Conservation (phyloP, 1,140 invertebrate species). For the Drosophila takahashii region DNA sequence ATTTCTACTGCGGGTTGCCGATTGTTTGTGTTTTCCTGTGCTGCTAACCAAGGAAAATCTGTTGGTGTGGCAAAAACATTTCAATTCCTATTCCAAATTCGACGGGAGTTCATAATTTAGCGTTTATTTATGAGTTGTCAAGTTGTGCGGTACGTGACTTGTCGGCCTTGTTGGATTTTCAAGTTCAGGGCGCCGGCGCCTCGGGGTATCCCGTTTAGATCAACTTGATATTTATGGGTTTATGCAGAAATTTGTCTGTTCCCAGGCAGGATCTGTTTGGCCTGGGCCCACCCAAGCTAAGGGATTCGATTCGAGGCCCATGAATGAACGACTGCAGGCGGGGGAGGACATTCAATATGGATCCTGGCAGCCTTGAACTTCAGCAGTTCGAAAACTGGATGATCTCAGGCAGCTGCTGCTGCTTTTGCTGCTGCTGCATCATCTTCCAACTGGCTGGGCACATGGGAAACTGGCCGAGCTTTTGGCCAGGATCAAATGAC, state of each 20-base stretch:
- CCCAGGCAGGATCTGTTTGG: constrained; percentile 36
- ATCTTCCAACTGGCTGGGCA: constrained; percentile 73
- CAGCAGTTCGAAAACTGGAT: not conserved
- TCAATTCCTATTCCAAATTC: constrained; percentile 53
- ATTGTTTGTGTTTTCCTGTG: constrained; percentile 25
- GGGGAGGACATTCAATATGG: constrained; percentile 69
- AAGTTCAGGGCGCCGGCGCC: constrained; percentile 77
- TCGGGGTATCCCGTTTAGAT: constrained; percentile 65
- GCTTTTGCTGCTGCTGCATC: constrained; percentile 18
- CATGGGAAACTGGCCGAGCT: constrained; percentile 74
- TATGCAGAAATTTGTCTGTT: constrained; percentile 82
- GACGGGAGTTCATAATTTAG: constrained; percentile 77
- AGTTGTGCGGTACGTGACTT: constrained; percentile 58
- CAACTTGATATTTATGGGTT: constrained; percentile 84
- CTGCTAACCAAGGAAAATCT: constrained; percentile 49
- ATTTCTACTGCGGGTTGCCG: constrained; percentile 26
- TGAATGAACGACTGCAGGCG: constrained; percentile 31
- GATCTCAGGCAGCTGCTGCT: constrained; percentile 43
- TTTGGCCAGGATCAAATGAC: constrained; percentile 74
- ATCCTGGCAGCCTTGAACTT: constrained; percentile 73
- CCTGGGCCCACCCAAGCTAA: constrained; percentile 61
- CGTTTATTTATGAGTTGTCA: constrained; percentile 84
- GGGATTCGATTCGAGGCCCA: constrained; percentile 7
- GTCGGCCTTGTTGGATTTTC: constrained; percentile 52
- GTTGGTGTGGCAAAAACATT: constrained; percentile 73